Evolutionary conservation across 2,888 invertebrate genomes (phyloP), one percentile per base, ranked within the genome.

Genomic region (Muscina levida): DNA sequence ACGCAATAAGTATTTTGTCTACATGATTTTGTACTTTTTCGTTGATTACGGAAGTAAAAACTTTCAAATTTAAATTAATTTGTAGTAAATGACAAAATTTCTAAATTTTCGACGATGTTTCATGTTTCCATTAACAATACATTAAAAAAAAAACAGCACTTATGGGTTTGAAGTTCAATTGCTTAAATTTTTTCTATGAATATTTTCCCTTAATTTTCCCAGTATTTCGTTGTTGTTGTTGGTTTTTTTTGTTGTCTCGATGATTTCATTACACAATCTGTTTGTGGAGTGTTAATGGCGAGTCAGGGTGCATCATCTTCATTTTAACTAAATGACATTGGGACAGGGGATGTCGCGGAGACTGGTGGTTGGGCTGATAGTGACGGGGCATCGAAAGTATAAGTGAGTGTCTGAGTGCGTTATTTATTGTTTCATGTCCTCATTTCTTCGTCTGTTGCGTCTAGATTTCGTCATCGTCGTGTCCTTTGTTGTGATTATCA

Each of bases 51-150:
- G 48, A 48, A 8, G 3, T 15, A 3, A 48, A 2, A 1, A 48
- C 5, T 17, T 5, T 4, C n/a, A 48, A 48, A 5, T 3, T 10
- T 22, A 53, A 10, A 2, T 22, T 22, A 31, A 31, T 51, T 24
- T 11, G 24, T 53, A 31, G 59, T 66, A 75, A 65, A 62, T 46
- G 24, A 22, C 26, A 53, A 62, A 75, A 42, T 48, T 53, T 46
- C 57, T 65, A 57, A 76, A 80, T 80, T 76, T 67, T 76, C 65
- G 17, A 22, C 65, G 79, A 76, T 70, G 56, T 62, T 72, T 76
- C 48, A 80, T n/a, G 67, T 68, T 76, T 72, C 73, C 68, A 70
- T 79, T 71, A 75, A 75, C 44, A 44, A 2, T 13, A 4, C n/a
- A 4, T 6, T 4, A 4, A 2, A n/a, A 44, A 44, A 44, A 24